These are phyloP conservation scores for Astreopora myriophthalma DNA, from an alignment of 64 coral and sea anemone species.

Conservation along the genomic window DNA sequence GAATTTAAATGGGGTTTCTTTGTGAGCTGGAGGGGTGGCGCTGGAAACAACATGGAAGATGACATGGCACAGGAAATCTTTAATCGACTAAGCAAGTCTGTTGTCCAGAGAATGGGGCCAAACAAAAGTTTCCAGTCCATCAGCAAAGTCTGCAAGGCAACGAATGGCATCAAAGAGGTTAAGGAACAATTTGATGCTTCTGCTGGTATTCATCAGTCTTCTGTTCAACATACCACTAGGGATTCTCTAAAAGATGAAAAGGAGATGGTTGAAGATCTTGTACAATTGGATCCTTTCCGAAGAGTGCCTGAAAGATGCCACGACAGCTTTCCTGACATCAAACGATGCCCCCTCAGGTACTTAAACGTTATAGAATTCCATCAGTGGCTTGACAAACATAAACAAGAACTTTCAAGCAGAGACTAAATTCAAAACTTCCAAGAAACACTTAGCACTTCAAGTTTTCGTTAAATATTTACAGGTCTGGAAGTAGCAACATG, in stretches of 20 bases:
- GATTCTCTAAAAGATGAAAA: constrained; percentile 76
- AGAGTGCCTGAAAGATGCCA: constrained; percentile 30
- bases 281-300: constrained; percentile 60
- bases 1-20: constrained; percentile 71
- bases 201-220: constrained; percentile 38
- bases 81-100: constrained; percentile 46
- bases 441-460: background rate
- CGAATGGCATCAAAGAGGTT: constrained; percentile 49
- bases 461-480: background rate
- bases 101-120: constrained; percentile 77
- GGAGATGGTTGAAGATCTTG: constrained; percentile 59
- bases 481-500: background rate
- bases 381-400: constrained; percentile 72
- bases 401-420: background rate
- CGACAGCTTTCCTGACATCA: constrained; percentile 69
- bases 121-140: constrained; percentile 71
- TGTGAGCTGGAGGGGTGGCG: constrained; percentile 61
- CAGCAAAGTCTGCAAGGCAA: constrained; percentile 70
- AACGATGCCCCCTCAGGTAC: constrained; percentile 45
- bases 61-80: constrained; percentile 67
- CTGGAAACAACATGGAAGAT: constrained; percentile 69
- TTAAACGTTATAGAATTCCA: constrained; percentile 69
- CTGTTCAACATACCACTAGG: constrained; percentile 58
- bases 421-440: background rate
- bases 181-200: constrained; percentile 37